Percentiles rank a stretch among this genome's conserved stretches.
Conservation (phyloP, 2,888 invertebrate genomes). For the Drosophila kuntzei region DNA sequence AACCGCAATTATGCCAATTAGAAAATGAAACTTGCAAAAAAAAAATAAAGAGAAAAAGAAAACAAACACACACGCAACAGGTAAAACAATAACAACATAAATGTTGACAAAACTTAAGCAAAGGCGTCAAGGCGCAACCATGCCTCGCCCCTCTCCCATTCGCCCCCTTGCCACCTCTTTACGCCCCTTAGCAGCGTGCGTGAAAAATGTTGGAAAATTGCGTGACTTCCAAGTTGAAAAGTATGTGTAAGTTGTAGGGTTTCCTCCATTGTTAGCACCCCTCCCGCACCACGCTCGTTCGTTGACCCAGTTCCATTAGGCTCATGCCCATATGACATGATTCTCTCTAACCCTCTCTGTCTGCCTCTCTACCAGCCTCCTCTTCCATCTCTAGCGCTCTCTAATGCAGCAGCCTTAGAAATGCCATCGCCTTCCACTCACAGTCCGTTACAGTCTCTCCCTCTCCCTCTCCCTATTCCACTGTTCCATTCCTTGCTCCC, state of each 20-base stretch:
- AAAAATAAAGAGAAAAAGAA: conserved; percentile 17
- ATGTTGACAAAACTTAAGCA: conserved; percentile 68
- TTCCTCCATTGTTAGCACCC: conserved; percentile 33
- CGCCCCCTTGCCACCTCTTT: no score
- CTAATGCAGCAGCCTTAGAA: conserved; percentile 71
- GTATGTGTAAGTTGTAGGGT: conserved; percentile 46
- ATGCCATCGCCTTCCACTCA: conserved; percentile 46
- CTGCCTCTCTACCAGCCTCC: background rate
- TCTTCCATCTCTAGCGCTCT: conserved; percentile 11
- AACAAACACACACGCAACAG: conserved; percentile 65
- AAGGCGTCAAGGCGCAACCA: conserved; percentile 69
- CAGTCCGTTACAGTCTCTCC: conserved; percentile 30
- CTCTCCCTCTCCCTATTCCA: no score
- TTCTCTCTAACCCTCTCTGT: conserved; percentile 14
- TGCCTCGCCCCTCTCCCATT: background rate
- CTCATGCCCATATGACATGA: conserved; percentile 34
- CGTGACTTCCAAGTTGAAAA: conserved; percentile 45
- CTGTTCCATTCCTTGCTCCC: conserved; percentile 31
- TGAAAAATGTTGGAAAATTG: conserved; percentile 66
- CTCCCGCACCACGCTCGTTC: conserved; percentile 37
- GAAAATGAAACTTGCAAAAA: conserved; percentile 70
- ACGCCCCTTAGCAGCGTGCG: conserved; percentile 49
- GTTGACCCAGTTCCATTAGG: conserved; percentile 69
- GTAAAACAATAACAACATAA: conserved; percentile 39
- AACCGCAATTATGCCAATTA: conserved; percentile 78